Evolutionary conservation across 1,140 invertebrate species (phyloP).

Genomic region (Scaptodrosophila lebanonensis): DNA sequence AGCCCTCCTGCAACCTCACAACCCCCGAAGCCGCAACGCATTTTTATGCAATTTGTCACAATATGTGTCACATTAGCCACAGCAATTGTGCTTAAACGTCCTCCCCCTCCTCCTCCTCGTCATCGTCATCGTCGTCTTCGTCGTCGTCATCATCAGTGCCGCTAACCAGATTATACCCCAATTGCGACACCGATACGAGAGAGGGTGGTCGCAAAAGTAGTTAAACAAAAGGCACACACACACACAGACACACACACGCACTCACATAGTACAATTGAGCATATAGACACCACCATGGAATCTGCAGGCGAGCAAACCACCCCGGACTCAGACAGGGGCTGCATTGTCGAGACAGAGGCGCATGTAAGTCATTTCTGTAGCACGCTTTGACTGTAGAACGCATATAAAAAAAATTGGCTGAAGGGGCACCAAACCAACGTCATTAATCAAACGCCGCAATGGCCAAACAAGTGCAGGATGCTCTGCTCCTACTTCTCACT

Average conservation of each 20-base stretch:
- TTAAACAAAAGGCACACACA: slow-evolving; percentile 42
- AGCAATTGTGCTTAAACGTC: slow-evolving; percentile 74
- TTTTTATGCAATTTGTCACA: slow-evolving; percentile 76
- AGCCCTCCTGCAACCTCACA: slow-evolving; percentile 18
- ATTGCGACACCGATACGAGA: slow-evolving; percentile 60
- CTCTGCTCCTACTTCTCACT: slow-evolving; percentile 17
- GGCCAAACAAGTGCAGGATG: slow-evolving; percentile 37
- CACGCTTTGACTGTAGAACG: slow-evolving; percentile 19
- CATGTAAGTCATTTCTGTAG: slow-evolving; percentile 46
- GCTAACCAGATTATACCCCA: slow-evolving; percentile 74
- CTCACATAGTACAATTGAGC: too few species aligned
- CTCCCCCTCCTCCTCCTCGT: slow-evolving; percentile 16
- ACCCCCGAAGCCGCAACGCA: slow-evolving; percentile 15
- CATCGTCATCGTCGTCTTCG: slow-evolving; percentile 4
- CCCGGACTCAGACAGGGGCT: too few species aligned
- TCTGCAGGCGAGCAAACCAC: too few species aligned
- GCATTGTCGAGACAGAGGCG: background rate
- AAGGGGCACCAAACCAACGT: slow-evolving; percentile 35
- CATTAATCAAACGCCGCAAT: slow-evolving; percentile 60
- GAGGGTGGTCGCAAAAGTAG: slow-evolving; percentile 35
- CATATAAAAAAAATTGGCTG: slow-evolving; percentile 36
- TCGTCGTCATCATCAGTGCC: slow-evolving; percentile 34
- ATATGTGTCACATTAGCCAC: slow-evolving; percentile 77
- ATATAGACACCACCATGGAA: too few species aligned
- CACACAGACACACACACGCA: background rate